phyloP scores from a whole-genome alignment of 2,888 invertebrate genomes.

The Cosmia pyralina region DNA sequence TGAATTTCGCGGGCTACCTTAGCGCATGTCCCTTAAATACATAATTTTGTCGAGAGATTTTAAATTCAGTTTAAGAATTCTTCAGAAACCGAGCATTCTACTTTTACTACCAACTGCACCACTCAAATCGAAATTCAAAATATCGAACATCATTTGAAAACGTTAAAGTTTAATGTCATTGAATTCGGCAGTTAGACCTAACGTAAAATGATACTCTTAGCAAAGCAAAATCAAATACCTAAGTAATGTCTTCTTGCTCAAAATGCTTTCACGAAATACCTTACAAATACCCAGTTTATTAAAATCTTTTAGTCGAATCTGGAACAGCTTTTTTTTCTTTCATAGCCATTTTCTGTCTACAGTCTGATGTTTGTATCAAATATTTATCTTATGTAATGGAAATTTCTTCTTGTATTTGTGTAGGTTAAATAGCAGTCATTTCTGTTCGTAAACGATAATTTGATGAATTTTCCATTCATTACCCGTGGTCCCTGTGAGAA shows the following conservation, averaged over 20 bases:
- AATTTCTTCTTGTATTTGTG: slow-evolving; percentile 22
- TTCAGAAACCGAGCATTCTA: no score
- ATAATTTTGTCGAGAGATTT: no score
- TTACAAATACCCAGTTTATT: slow-evolving; percentile 14
- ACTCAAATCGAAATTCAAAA: neutral
- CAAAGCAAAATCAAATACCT: neutral
- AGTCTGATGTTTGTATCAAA: slow-evolving; percentile 35
- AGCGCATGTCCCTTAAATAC: no score
- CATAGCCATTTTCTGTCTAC: neutral
- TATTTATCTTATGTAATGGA: slow-evolving; percentile 42
- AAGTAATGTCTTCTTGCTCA: neutral
- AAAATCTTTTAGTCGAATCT: slow-evolving; percentile 15
- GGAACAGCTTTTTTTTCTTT: neutral
- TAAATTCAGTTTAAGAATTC: no score
- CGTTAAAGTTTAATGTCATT: neutral
- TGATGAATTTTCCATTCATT: neutral
- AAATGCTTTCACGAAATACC: slow-evolving; percentile 4
- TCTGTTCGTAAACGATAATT: neutral
- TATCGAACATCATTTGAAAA: neutral
- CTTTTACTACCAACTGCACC: neutral
- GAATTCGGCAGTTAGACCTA: neutral
- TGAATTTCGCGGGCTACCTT: no score
- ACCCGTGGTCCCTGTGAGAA: no score
- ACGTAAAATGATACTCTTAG: neutral
- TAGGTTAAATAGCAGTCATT: slow-evolving; percentile 1